Evolutionary conservation across 2,797 vertebrate species (phyloP).

Genomic region (Eleutherodactylus coqui): DNA sequence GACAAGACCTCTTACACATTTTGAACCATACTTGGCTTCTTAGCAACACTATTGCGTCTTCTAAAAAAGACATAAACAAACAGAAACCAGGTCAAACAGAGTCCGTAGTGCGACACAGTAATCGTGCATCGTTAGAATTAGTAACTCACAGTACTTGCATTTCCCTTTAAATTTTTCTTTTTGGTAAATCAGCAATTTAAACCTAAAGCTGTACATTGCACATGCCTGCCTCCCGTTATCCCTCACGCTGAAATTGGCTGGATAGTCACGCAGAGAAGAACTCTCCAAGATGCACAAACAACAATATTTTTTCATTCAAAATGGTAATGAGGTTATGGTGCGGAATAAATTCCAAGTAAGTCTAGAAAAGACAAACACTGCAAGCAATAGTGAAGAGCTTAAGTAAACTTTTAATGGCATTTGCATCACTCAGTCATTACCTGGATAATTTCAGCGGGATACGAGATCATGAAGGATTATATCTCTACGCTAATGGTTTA

Average conservation of each 20-base stretch:
- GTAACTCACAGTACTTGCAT: too few species aligned
- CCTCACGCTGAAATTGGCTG: not conserved
- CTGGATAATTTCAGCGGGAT: not conserved
- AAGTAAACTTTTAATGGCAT: not conserved
- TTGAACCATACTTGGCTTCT: too few species aligned
- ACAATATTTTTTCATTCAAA: constrained; percentile 42
- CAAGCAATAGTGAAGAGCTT: not conserved
- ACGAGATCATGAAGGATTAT: not conserved
- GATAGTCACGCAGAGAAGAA: constrained; percentile 11
- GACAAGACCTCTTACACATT: too few species aligned
- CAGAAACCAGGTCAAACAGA: too few species aligned
- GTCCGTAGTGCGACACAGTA: too few species aligned
- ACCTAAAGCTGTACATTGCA: not conserved
- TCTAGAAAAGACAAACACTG: not conserved
- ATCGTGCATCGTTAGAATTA: too few species aligned
- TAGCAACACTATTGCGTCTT: too few species aligned
- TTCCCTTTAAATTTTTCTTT: not conserved
- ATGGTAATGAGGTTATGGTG: constrained; percentile 35
- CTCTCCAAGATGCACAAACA: constrained; percentile 17
- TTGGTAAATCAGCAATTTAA: not conserved
- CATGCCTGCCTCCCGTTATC: not conserved
- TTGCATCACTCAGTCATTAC: not conserved
- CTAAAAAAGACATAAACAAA: too few species aligned
- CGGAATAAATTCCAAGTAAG: constrained; percentile 18
- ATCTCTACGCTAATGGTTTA: not conserved